phyloP scores from a whole-genome alignment of 2,113 vertebrate genomes.

The Ailurus styani region DNA sequence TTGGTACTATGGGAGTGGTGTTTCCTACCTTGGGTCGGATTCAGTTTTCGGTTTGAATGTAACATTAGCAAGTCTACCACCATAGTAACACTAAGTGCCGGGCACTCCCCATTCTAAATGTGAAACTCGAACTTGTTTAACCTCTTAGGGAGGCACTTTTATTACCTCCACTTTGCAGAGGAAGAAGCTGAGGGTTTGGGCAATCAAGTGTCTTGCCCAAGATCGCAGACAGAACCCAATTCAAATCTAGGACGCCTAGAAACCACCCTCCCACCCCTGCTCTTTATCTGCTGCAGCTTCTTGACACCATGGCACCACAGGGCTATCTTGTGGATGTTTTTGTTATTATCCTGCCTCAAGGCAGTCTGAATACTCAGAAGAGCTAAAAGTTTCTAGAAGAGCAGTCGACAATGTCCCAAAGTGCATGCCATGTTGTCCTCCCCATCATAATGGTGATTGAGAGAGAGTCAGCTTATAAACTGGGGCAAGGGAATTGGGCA shows the following conservation, averaged over 20 bases:
- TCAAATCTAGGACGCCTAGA: background rate
- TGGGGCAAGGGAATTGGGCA: background rate
- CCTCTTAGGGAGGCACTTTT: background rate
- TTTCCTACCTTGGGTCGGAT: background rate
- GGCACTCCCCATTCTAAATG: background rate
- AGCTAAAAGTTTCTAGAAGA: background rate
- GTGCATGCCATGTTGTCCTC: background rate
- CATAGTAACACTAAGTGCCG: background rate
- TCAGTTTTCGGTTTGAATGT: background rate
- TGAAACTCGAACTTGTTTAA: background rate
- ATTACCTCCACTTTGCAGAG: background rate
- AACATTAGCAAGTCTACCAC: background rate
- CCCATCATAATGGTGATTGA: background rate
- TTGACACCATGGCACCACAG: accelerated
- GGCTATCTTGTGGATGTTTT: accelerated
- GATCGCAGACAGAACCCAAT: background rate
- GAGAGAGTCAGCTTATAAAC: background rate
- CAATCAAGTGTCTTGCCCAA: background rate
- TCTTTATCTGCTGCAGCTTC: background rate
- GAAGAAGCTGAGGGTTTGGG: background rate
- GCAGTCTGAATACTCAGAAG: background rate
- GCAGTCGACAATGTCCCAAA: background rate
- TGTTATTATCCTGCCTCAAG: background rate
- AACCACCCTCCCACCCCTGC: too few species aligned
- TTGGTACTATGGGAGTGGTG: background rate